Evolutionary conservation across 2,888 invertebrate species (phyloP).

Genomic region (Dynastes hyllus): DNA sequence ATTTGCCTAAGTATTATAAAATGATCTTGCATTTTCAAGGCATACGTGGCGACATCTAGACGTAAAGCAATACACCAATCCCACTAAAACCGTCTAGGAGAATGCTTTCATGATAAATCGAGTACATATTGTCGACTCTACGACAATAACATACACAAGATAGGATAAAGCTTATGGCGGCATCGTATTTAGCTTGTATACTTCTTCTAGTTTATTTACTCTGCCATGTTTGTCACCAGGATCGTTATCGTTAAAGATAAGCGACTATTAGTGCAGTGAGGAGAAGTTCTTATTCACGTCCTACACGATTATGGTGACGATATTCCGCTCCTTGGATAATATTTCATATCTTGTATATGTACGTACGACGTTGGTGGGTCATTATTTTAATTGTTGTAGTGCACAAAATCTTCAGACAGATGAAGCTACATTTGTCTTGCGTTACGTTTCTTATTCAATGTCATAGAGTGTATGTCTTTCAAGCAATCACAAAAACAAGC

Average conservation of each 20-base stretch:
- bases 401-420: conserved; percentile 62
- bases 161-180: conserved; percentile 28
- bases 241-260: conserved; percentile 53
- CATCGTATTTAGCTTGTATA: conserved; percentile 25
- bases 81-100: not conserved
- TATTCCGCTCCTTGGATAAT: conserved; percentile 57
- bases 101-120: conserved; percentile 39
- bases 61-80: conserved; percentile 18
- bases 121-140: conserved; percentile 31
- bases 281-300: conserved; percentile 56
- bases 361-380: conserved; percentile 61
- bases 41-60: conserved; percentile 28
- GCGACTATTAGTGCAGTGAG: conserved; percentile 44
- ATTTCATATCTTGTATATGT: conserved; percentile 58
- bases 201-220: conserved; percentile 30
- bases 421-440: conserved; percentile 61
- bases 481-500: not conserved
- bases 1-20: not conserved
- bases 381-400: conserved; percentile 64
- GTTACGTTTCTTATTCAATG: conserved; percentile 53
- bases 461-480: not conserved
- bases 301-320: conserved; percentile 59
- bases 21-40: not conserved
- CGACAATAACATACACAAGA: conserved; percentile 32
- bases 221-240: conserved; percentile 49